phyloP scores from a whole-genome alignment of 2,113 vertebrate genomes.

The Perca schrenkii region DNA sequence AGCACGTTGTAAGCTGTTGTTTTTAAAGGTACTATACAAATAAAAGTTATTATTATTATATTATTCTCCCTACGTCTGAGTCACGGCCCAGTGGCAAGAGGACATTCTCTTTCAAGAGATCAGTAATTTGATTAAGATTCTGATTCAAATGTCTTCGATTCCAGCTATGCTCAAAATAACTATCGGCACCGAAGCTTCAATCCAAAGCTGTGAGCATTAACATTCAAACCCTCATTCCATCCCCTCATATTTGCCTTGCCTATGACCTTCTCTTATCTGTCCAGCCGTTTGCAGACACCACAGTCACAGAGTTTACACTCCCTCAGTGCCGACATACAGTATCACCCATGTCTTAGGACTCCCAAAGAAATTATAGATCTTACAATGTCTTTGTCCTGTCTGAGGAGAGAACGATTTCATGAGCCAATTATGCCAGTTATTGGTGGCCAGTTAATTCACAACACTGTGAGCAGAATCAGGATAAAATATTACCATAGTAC shows the following conservation, averaged over 20 bases:
- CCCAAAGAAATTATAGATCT: conserved; percentile 1
- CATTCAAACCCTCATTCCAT: conserved; percentile 11
- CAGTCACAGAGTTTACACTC: conserved; percentile 2
- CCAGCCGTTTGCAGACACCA: conserved; percentile 5
- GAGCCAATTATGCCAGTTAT: neutral
- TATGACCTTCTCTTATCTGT: conserved; percentile 18
- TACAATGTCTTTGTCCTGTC: neutral
- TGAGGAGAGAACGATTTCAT: neutral
- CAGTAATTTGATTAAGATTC: conserved; percentile 8
- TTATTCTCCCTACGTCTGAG: neutral
- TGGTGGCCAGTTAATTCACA: neutral
- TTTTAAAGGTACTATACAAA: no score
- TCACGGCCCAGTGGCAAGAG: neutral
- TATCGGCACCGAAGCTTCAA: neutral
- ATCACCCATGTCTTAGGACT: neutral
- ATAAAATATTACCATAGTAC: neutral
- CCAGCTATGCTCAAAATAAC: neutral
- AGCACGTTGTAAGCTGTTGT: no score
- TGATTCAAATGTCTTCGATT: conserved; percentile 7
- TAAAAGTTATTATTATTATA: no score
- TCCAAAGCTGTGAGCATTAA: neutral
- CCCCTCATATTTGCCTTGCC: neutral
- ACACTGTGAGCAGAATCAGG: neutral
- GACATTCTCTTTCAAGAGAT: neutral
- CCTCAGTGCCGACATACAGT: neutral